Percentiles rank a stretch among this genome's conserved stretches.
Evolutionary conservation across 1,140 invertebrate species (phyloP).

Genomic region (Euborellia annulipes): DNA sequence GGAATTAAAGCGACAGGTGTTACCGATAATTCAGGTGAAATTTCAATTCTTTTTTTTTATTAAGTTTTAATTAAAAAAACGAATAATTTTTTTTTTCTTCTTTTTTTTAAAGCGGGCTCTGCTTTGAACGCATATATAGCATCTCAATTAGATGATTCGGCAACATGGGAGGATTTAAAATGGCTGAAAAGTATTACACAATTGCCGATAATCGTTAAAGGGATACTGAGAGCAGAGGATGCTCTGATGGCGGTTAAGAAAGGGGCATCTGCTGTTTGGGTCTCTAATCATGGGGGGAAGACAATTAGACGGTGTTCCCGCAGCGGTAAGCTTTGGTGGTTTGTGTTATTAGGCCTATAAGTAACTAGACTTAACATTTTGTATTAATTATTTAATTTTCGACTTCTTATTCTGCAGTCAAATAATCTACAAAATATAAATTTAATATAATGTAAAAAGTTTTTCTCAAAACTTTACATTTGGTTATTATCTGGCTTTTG

Average conservation of each 20-base stretch:
- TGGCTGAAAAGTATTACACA: constrained; percentile 68
- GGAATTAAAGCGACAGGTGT: constrained; percentile 40
- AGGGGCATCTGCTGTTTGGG: constrained; percentile 61
- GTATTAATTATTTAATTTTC: too few relatives aligned
- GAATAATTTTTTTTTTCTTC: constrained; percentile 1
- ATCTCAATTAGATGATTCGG: constrained; percentile 54
- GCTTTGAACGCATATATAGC: constrained; percentile 60
- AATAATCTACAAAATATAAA: too few relatives aligned
- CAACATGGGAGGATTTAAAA: constrained; percentile 69
- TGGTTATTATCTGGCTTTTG: too few relatives aligned
- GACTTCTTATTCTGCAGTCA: too few relatives aligned
- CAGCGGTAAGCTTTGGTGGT: constrained; percentile 41
- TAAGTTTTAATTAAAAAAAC: too few relatives aligned
- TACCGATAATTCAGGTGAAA: constrained; percentile 16
- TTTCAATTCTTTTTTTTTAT: too few relatives aligned
- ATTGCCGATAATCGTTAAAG: constrained; percentile 78
- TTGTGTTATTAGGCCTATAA: too few relatives aligned
- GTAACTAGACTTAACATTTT: too few relatives aligned
- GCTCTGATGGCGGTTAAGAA: constrained; percentile 45
- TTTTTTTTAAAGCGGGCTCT: constrained; percentile 35
- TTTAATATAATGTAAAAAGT: too few relatives aligned
- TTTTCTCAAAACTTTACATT: too few relatives aligned
- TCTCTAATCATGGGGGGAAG: constrained; percentile 87
- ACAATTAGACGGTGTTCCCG: constrained; percentile 71
- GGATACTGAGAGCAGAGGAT: constrained; percentile 75